A percentile compares a stretch with the other conserved stretches of the same genome.
phyloP scores from a whole-genome alignment of 2,113 vertebrate genomes.

The Murina feae region DNA sequence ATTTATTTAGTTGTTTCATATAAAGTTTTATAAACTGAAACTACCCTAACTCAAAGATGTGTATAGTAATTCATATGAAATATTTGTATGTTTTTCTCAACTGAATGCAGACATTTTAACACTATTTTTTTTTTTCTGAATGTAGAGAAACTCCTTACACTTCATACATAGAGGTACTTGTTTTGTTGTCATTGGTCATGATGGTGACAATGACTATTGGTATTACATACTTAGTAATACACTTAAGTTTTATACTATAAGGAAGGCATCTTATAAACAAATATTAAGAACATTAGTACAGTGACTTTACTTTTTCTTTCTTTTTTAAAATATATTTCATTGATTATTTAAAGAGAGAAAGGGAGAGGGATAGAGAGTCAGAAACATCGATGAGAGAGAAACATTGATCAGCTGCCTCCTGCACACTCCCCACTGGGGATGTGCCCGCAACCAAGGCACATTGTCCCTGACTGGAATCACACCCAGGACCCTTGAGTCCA shows the following conservation, averaged over 20 bases:
- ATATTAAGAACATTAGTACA: background rate
- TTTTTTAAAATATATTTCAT: too few species aligned
- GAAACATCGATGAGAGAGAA: too few species aligned
- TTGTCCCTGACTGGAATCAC: too few species aligned
- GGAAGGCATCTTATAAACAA: background rate
- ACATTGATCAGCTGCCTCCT: too few species aligned
- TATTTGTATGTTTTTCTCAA: background rate
- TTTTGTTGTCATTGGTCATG: background rate
- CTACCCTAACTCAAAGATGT: background rate
- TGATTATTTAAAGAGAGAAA: too few species aligned
- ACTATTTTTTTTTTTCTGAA: background rate
- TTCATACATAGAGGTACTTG: background rate
- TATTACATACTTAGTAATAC: background rate
- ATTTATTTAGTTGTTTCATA: constrained; percentile 6
- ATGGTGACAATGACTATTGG: background rate
- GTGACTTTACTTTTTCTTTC: background rate
- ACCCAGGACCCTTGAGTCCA: too few species aligned
- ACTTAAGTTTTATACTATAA: background rate
- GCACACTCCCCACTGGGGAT: too few species aligned
- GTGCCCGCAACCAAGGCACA: too few species aligned
- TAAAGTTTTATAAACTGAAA: background rate
- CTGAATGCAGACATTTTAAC: background rate
- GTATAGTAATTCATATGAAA: background rate
- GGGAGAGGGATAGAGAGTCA: too few species aligned
- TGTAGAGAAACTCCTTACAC: background rate